Percentiles rank a stretch among this genome's conserved stretches.
phyloP scores from a whole-genome alignment of 2,113 vertebrate species.

The Apodemus sylvaticus region DNA sequence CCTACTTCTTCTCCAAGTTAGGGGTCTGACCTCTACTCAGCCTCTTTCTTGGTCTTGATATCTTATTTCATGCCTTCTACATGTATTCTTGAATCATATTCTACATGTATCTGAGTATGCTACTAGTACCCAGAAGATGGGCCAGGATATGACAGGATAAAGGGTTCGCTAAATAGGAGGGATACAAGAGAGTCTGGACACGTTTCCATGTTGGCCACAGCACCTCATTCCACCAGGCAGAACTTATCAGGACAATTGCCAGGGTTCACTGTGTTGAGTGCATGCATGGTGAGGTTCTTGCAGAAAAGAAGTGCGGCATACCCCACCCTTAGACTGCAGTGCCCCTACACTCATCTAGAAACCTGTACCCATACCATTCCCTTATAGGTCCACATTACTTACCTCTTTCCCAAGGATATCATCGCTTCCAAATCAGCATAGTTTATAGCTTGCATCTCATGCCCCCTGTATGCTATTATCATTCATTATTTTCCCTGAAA shows the following conservation, averaged over 20 bases:
- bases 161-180: background rate
- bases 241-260: background rate
- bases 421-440: background rate
- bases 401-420: rapidly evolving
- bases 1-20: background rate
- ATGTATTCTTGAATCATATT: background rate
- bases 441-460: background rate
- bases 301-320: background rate
- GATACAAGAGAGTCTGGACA: background rate
- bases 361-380: too few relatives aligned
- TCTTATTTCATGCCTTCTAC: background rate
- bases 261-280: background rate
- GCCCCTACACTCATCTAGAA: rapidly evolving
- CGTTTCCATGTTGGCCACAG: background rate
- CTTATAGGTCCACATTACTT: too few relatives aligned
- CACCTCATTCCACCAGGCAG: background rate
- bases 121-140: too few relatives aligned
- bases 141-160: background rate
- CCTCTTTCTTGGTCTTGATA: background rate
- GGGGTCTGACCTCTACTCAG: too few relatives aligned
- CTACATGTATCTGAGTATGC: background rate
- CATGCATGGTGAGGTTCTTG: background rate
- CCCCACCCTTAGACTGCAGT: background rate
- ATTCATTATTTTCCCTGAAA: background rate
- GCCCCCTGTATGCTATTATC: too few relatives aligned